phyloP scores from a whole-genome alignment of 2,888 invertebrate species.

The Morpho helenor region DNA sequence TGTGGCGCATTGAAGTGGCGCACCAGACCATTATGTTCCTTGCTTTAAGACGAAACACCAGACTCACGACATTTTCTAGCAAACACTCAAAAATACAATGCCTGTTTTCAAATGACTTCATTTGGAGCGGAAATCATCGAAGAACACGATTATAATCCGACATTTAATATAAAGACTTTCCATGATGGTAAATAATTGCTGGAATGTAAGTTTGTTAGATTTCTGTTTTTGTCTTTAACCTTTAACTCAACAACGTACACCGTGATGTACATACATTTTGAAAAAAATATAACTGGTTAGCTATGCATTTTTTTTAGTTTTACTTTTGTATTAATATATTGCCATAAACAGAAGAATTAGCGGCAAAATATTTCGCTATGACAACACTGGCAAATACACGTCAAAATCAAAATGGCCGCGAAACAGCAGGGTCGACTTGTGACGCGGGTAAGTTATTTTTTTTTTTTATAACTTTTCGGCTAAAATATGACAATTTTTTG shows the following conservation, averaged over 20 bases:
- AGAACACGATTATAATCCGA: conserved; percentile 36
- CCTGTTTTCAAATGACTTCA: conserved; percentile 42
- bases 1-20: too few species aligned
- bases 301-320: conserved; percentile 14
- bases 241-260: not conserved
- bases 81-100: conserved; percentile 40
- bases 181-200: not conserved
- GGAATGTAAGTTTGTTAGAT: not conserved
- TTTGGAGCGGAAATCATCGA: conserved; percentile 39
- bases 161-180: conserved; percentile 23
- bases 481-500: conserved; percentile 9
- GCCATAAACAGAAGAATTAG: too few species aligned
- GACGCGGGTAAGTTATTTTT: too few species aligned
- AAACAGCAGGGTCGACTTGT: too few species aligned
- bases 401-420: too few species aligned
- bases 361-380: too few species aligned
- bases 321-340: not conserved
- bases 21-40: conserved; percentile 32
- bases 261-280: conserved; percentile 16
- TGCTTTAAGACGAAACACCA: conserved; percentile 34
- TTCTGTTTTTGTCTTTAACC: not conserved
- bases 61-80: conserved; percentile 43
- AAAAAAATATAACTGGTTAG: conserved; percentile 17
- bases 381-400: too few species aligned
- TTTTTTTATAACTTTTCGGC: conserved; percentile 3